Base-by-base conservation (phyloP, 2,888 invertebrate species). In the Serrognathus titanus region DNA sequence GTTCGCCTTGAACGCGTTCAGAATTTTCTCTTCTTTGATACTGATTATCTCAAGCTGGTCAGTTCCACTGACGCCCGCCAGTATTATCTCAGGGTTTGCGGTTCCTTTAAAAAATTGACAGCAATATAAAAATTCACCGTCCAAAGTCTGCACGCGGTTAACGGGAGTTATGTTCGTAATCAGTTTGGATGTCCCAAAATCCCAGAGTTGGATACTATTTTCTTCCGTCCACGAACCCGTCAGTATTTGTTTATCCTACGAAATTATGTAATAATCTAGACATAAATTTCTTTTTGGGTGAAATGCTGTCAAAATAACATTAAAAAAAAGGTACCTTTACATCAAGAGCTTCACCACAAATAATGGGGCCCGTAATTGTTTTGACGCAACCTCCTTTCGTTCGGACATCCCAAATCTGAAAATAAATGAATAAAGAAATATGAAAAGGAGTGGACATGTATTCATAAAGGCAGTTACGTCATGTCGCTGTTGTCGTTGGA, bases 331-430 rank as follows among this genome's bases (percentile, higher is more conserved):
- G 24, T 72, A 84, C 85, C 65, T 76, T 79, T 9, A 83, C 64
- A 62, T 85, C 85, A 40, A 85, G 79, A 35, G 82, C 80, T 57
- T 85, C 81, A 51, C 82, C 79, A 65, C 82, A 82, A 62, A 84
- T 77, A 58, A 83, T 75, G 8, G 84, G 83, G 2, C 83, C 84
- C 70, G 80, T 79, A 53, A 85, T 82, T 1, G 80, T 79, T 71
- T 79, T 78, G 9, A 82, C 76, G 57, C 81, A 82, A 2, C 83
- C 83, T 5, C 78, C 71, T 48, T 75, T 71, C 51, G 80, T 79
- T 59, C 85, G 74, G 11, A 73, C 71, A 63, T 85, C 84, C 85
- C 85, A 85, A 54, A 85, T 78, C 85, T 85, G 71, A 48, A 59
- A 59, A 48, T 53, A 46, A 46, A 39, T n/a, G n/a, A n/a, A n/a